A percentile compares a stretch with the other conserved stretches of the same genome.
Conservation (phyloP, 2,113 vertebrate species). For the Scalopus aquaticus region DNA sequence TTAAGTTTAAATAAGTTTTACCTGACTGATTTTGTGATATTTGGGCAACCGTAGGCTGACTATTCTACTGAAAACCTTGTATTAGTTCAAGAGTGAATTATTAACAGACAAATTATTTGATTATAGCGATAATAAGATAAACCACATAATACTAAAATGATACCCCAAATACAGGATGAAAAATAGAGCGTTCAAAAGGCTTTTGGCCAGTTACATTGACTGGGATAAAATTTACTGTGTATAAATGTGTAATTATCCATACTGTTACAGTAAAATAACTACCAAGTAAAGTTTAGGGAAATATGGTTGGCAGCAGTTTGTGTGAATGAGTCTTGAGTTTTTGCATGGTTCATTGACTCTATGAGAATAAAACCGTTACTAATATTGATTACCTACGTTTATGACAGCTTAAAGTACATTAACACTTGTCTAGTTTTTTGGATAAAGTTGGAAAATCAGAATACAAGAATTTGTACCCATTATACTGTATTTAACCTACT, state of each 20-base stretch:
- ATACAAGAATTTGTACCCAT: not conserved
- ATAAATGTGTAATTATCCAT: not conserved
- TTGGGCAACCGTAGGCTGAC: not conserved
- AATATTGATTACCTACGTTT: not conserved
- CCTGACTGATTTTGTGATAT: conserved; percentile 11
- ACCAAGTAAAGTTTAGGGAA: not conserved
- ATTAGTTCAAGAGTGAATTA: conserved; percentile 52
- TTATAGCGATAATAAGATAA: not conserved
- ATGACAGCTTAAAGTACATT: not conserved
- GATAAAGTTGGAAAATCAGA: not conserved
- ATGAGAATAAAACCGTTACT: not conserved
- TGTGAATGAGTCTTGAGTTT: not conserved
- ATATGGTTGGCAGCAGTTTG: not conserved
- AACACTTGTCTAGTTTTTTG: not conserved
- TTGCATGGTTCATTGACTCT: not conserved
- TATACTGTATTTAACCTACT: not conserved
- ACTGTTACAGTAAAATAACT: not conserved
- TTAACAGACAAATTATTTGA: conserved; percentile 42
- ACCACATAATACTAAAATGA: not conserved
- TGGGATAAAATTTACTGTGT: not conserved
- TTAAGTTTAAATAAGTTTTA: conserved; percentile 55
- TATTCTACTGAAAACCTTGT: not conserved
- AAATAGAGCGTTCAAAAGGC: not conserved
- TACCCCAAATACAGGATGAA: not conserved
- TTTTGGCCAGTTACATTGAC: not conserved